Evolutionary conservation across 2,113 vertebrate species (phyloP).

Genomic region (Hippocampus zosterae): DNA sequence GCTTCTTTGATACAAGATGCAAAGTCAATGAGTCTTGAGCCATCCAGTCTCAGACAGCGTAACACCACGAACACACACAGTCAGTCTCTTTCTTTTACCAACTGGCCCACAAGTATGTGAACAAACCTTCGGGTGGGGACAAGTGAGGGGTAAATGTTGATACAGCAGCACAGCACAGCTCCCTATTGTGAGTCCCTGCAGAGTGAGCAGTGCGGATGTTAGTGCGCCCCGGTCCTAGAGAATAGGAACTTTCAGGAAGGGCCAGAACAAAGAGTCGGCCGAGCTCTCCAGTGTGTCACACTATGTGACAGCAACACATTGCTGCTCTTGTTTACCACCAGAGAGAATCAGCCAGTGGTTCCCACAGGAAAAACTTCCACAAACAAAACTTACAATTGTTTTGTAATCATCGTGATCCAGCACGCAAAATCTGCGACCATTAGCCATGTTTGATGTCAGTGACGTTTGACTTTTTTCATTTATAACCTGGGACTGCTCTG

Average conservation of each 20-base stretch:
- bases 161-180: conserved; percentile 66
- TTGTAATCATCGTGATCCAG: conserved; percentile 10
- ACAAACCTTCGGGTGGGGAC: conserved; percentile 17
- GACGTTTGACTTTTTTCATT: conserved; percentile 11
- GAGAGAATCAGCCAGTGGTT: conserved; percentile 36
- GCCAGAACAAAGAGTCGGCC: conserved; percentile 30
- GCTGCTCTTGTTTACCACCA: conserved; percentile 47
- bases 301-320: conserved; percentile 54
- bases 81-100: conserved; percentile 37
- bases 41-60: conserved; percentile 32
- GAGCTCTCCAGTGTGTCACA: conserved; percentile 31
- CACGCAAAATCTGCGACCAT: conserved; percentile 4
- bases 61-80: conserved; percentile 9
- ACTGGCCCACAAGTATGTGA: conserved; percentile 38
- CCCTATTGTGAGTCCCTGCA: conserved; percentile 48
- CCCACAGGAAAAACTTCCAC: conserved; percentile 17
- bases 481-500: conserved; percentile 14
- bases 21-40: conserved; percentile 36
- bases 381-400: conserved; percentile 43
- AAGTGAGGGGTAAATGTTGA: conserved; percentile 60
- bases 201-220: conserved; percentile 43
- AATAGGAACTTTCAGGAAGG: conserved; percentile 68
- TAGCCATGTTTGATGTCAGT: conserved; percentile 15
- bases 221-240: conserved; percentile 29
- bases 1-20: conserved; percentile 10